These are phyloP conservation scores for Cantharis nigra DNA, from an alignment of 2,888 invertebrate genomes.

Conservation along the genomic window DNA sequence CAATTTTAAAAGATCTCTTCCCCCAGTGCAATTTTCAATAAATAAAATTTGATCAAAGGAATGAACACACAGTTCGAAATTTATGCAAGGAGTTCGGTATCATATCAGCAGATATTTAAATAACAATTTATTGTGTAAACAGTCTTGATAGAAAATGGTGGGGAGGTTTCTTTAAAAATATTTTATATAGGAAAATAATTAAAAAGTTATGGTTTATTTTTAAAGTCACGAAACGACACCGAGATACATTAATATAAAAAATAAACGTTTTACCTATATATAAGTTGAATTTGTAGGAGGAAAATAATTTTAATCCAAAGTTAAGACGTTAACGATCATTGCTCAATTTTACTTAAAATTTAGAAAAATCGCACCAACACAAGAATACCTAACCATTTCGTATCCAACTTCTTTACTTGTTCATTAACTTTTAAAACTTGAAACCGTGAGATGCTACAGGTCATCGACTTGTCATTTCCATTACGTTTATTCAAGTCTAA, in stretches of 20 bases:
- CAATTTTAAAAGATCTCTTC: no score
- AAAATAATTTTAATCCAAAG: not conserved
- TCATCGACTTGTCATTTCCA: constrained; percentile 1
- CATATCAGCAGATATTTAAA: not conserved
- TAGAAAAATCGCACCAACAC: not conserved
- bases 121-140: not conserved
- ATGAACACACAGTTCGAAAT: not conserved
- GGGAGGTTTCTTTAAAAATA: not conserved
- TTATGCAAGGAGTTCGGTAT: not conserved
- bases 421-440: not conserved
- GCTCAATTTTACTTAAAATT: not conserved
- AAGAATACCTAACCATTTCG: not conserved
- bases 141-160: not conserved
- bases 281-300: not conserved
- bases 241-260: not conserved
- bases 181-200: not conserved
- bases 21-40: not conserved
- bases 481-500: not conserved
- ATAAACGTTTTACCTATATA: not conserved
- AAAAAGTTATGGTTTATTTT: not conserved
- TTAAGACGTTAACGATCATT: not conserved
- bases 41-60: not conserved
- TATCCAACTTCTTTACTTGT: not conserved
- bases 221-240: not conserved
- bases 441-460: not conserved